Evolutionary conservation across 2,888 invertebrate genomes (phyloP).

Genomic region (Heteromyza rotundicornis): DNA sequence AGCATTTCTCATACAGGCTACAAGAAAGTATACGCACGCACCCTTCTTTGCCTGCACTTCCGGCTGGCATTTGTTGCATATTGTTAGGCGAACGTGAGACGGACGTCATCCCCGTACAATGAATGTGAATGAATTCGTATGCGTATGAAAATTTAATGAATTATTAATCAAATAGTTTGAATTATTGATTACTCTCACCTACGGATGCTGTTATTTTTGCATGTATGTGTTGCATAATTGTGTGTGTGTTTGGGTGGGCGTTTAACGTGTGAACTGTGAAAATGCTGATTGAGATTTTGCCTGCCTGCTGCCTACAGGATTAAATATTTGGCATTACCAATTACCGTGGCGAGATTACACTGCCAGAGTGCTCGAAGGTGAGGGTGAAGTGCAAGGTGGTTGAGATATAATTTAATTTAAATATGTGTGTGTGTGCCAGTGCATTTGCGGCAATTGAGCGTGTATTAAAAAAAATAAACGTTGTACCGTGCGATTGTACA

Average conservation of each 20-base stretch:
- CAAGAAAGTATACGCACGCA: background rate
- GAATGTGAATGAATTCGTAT: background rate
- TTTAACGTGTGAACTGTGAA: conserved; percentile 19
- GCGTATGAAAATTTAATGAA: conserved; percentile 38
- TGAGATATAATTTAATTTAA: background rate
- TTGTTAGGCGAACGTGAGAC: background rate
- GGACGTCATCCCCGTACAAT: background rate
- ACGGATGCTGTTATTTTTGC: conserved; percentile 7
- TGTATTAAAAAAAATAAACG: no score
- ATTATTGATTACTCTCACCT: conserved; percentile 33
- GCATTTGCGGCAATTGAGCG: conserved; percentile 7
- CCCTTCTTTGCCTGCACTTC: background rate
- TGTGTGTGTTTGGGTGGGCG: conserved; percentile 5
- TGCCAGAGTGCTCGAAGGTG: background rate
- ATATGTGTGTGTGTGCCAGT: conserved; percentile 6
- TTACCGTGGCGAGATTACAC: conserved; percentile 3
- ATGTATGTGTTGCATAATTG: conserved; percentile 36
- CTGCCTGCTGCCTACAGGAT: conserved; percentile 13
- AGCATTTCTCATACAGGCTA: background rate
- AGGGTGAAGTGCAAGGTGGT: background rate
- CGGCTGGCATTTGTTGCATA: conserved; percentile 1
- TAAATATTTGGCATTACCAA: conserved; percentile 25
- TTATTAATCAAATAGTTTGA: conserved; percentile 41
- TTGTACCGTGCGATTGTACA: background rate
- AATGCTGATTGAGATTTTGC: conserved; percentile 16